Conservation (phyloP, 2,797 vertebrate species). For the Chaenodraco wilsoni region DNA sequence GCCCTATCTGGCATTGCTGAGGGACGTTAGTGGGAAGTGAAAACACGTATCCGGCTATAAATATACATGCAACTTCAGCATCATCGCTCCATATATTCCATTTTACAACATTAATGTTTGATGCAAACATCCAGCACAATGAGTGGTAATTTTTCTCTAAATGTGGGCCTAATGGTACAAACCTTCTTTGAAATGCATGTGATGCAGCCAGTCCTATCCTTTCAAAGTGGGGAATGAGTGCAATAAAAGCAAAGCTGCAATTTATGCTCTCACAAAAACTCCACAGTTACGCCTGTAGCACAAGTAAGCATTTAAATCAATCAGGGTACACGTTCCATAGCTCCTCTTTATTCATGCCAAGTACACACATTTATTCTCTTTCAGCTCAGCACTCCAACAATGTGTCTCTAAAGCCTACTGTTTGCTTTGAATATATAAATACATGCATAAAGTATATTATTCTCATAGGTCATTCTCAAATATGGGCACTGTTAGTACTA, state of each 20-base stretch:
- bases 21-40: constrained; percentile 5
- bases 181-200: constrained; percentile 22
- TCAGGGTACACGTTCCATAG: not conserved
- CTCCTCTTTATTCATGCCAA: constrained; percentile 39
- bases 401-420: constrained; percentile 14
- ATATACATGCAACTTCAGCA: constrained; percentile 25
- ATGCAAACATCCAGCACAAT: constrained; percentile 37
- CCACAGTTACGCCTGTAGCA: not conserved
- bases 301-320: constrained; percentile 27
- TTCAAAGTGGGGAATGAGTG: constrained; percentile 5
- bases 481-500: constrained; percentile 13
- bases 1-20: constrained; percentile 10
- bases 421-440: constrained; percentile 8
- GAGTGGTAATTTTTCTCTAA: constrained; percentile 17
- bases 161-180: constrained; percentile 26
- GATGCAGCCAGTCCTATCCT: constrained; percentile 16
- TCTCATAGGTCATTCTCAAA: constrained; percentile 35
- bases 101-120: constrained; percentile 49
- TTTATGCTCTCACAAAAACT: constrained; percentile 12
- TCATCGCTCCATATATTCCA: constrained; percentile 5
- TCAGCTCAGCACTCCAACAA: constrained; percentile 16
- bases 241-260: constrained; percentile 40
- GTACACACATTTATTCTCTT: constrained; percentile 30
- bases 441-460: constrained; percentile 21
- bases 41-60: constrained; percentile 23